Evolutionary conservation across 2,888 invertebrate genomes (phyloP).

Genomic region (Harpagoxenus sublaevis): DNA sequence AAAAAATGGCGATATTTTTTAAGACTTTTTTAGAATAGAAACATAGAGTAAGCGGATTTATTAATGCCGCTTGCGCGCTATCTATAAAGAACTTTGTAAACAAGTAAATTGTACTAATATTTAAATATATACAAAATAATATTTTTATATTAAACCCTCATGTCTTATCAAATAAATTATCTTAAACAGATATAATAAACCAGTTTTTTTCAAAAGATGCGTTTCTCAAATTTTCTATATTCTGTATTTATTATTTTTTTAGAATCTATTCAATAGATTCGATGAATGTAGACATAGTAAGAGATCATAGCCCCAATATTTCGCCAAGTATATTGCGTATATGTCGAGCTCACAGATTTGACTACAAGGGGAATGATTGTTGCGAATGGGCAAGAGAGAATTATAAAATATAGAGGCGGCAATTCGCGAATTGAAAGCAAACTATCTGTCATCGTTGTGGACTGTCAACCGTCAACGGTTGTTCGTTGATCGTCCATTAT

Average conservation of each 20-base stretch:
- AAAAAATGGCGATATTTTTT: not conserved
- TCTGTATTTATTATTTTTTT: slow-evolving; percentile 17
- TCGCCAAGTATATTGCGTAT: slow-evolving; percentile 29
- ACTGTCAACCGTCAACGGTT: slow-evolving; percentile 2
- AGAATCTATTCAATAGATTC: slow-evolving; percentile 41
- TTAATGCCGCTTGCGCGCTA: not conserved
- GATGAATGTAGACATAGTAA: not conserved
- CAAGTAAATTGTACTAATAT: not conserved
- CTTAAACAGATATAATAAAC: slow-evolving; percentile 18
- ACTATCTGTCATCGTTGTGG: slow-evolving; percentile 40
- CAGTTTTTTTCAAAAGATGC: not conserved
- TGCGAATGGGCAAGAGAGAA: slow-evolving; percentile 15
- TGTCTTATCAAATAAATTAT: slow-evolving; percentile 4
- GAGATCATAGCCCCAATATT: slow-evolving; percentile 38
- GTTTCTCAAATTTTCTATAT: not conserved
- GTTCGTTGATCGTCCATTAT: not conserved
- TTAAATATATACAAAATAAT: not conserved
- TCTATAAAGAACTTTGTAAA: not conserved
- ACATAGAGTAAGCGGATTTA: not conserved
- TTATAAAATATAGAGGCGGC: slow-evolving; percentile 27
- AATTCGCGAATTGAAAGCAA: slow-evolving; percentile 36
- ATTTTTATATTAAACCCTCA: not conserved
- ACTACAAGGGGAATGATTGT: slow-evolving; percentile 25
- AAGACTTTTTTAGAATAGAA: not conserved
- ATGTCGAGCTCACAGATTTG: slow-evolving; percentile 5